A percentile compares a stretch with the other conserved stretches of the same genome.
These are phyloP conservation scores for Kuschelorhynchus macadamiae DNA, from an alignment of 2,888 invertebrate genomes.

Conservation along the genomic window DNA sequence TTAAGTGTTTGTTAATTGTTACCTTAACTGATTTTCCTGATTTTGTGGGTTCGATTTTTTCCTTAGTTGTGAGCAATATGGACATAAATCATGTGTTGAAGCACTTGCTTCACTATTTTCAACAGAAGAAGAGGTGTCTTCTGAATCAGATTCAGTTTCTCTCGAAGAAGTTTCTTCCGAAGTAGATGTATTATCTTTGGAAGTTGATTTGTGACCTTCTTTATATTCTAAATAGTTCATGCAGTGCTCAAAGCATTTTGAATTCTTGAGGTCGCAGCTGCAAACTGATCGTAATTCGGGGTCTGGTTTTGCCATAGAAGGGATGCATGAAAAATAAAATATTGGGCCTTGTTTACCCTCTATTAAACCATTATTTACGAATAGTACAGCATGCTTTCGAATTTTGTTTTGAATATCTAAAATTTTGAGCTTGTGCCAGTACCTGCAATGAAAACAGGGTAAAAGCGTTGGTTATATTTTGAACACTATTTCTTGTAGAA, in stretches of 20 bases:
- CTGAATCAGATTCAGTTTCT: background rate
- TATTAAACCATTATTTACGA: slow-evolving; percentile 39
- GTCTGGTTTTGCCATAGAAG: background rate
- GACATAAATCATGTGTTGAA: background rate
- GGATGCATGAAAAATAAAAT: slow-evolving; percentile 22
- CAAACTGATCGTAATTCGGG: slow-evolving; percentile 5
- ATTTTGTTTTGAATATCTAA: slow-evolving; percentile 33
- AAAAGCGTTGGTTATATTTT: no score
- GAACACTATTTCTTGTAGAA: no score
- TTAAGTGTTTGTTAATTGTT: no score
- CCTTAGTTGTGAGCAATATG: no score
- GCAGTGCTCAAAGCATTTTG: slow-evolving; percentile 35
- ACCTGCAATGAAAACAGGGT: slow-evolving; percentile 10
- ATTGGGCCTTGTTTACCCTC: slow-evolving; percentile 22
- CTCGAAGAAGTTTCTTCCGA: background rate
- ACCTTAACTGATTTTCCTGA: no score
- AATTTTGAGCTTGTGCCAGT: slow-evolving; percentile 26
- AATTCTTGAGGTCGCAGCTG: slow-evolving; percentile 33
- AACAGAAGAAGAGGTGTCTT: background rate
- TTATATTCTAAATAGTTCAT: slow-evolving; percentile 31
- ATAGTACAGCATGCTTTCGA: slow-evolving; percentile 8
- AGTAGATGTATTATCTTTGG: background rate
- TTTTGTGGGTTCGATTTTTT: no score
- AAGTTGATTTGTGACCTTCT: background rate
- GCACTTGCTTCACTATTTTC: background rate